Evolutionary conservation across 2,113 vertebrate species (phyloP), one percentile per base, ranked within the genome.

Genomic region (Hiodon tergisus): DNA sequence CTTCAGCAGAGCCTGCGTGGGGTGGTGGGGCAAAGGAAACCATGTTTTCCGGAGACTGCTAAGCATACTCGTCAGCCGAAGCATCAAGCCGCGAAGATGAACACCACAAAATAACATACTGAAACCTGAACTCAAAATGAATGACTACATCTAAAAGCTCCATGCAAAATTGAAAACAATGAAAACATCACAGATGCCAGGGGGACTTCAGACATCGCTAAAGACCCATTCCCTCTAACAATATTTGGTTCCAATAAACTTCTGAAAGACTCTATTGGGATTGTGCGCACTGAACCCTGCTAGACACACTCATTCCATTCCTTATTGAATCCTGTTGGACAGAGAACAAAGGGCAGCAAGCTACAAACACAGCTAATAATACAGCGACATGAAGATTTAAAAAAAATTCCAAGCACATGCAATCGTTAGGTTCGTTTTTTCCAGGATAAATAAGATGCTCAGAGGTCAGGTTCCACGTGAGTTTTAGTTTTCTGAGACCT

Each of bases 1-100:
- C 83, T 95, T 98, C 85, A 99, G 87, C 77, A 99, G 80, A 5
- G 96, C 96, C 97, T 99, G 83, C 0, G 5, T 46, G 71, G 8
- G 47, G 53, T 57, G 54, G 76, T 46, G 71, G 51, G 47, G 58
- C 5, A 14, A 10, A 67, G 11, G 51, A 14, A 51, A 61, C 52
- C 9, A 54, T 10, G 31, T 6, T 3, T 4, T 60, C 4, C 14
- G 46, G 3, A 4, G 16, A 4, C 10, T 10, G 5, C 14, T 53
- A 7, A n/a, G 14, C 51, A 62, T 11, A 9, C 13, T 11, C 13
- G 4, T 9, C 17, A 4, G 13, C 6, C 17, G 4, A 62, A 4
- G 2, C 11, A 62, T 31, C 31, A 31, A 31, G 31, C 31, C 31
- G 31, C 31, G 31, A 31, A 31, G 31, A 31, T 31, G 31, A 31